phyloP scores from a whole-genome alignment of 1,140 invertebrate species.

The Triops longicaudatus region DNA sequence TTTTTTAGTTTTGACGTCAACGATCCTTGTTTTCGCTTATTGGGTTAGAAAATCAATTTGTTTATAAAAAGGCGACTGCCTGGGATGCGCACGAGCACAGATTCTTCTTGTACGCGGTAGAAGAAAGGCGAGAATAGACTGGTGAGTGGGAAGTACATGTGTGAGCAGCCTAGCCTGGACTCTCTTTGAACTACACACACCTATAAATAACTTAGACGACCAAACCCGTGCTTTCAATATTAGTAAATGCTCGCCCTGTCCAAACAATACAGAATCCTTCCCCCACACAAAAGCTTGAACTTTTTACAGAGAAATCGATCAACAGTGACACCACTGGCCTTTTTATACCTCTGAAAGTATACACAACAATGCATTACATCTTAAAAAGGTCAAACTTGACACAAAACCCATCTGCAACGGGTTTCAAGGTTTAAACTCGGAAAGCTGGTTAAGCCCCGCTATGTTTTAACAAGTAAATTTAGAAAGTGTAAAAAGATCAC shows the following conservation, averaged over 20 bases:
- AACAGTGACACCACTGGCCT: no score
- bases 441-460: no score
- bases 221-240: constrained; percentile 2
- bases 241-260: not conserved
- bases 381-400: no score
- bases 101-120: constrained; percentile 11
- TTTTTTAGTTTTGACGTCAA: not conserved
- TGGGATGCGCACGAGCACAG: constrained; percentile 9
- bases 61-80: not conserved
- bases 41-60: constrained; percentile 11
- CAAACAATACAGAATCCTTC: not conserved
- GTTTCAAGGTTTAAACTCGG: no score
- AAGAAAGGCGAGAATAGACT: constrained; percentile 12
- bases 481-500: no score
- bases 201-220: constrained; percentile 12
- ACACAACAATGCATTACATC: no score
- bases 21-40: constrained; percentile 2
- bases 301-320: not conserved
- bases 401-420: no score
- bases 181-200: not conserved
- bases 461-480: no score
- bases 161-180: not conserved
- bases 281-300: not conserved
- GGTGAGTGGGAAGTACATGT: not conserved
- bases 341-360: no score